A percentile compares a stretch with the other conserved stretches of the same genome.
Evolutionary conservation across 2,888 invertebrate species (phyloP).

Genomic region (Caenorhabditis sp.): DNA sequence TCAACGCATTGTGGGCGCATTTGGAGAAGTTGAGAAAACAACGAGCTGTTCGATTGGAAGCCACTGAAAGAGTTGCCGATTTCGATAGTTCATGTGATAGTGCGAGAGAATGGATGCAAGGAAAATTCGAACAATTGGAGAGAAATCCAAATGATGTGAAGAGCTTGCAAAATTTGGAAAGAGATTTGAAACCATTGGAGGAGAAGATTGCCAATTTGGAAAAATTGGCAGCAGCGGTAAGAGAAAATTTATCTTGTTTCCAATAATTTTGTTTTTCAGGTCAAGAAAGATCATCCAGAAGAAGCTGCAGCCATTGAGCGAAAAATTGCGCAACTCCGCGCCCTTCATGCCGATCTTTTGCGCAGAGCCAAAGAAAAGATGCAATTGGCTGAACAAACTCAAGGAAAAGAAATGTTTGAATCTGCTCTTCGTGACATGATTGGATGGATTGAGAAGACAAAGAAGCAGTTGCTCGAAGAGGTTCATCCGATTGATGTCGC

Average conservation of each 20-base stretch:
- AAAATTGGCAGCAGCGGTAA: slow-evolving; percentile 83
- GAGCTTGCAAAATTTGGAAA: slow-evolving; percentile 78
- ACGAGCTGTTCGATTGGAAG: slow-evolving; percentile 85
- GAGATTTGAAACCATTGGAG: slow-evolving; percentile 90
- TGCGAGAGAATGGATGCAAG: slow-evolving; percentile 94
- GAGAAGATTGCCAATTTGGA: slow-evolving; percentile 86
- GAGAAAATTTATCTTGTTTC: background rate
- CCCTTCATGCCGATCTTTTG: slow-evolving; percentile 85
- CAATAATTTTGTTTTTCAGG: background rate
- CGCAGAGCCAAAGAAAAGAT: slow-evolving; percentile 84
- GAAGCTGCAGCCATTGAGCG: slow-evolving; percentile 86
- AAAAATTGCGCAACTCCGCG: slow-evolving; percentile 84
- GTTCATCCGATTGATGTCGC: slow-evolving; percentile 77
- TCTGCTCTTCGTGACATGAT: slow-evolving; percentile 54
- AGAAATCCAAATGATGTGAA: slow-evolving; percentile 71
- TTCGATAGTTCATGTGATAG: slow-evolving; percentile 96
- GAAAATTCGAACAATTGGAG: slow-evolving; percentile 90
- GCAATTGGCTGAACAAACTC: slow-evolving; percentile 87
- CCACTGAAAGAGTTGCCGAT: slow-evolving; percentile 89
- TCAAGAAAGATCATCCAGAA: slow-evolving; percentile 83
- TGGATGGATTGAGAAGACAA: slow-evolving; percentile 57
- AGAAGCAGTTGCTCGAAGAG: slow-evolving; percentile 49
- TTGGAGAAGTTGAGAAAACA: slow-evolving; percentile 52
- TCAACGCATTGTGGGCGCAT: slow-evolving; percentile 79
- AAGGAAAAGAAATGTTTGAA: slow-evolving; percentile 89